A percentile compares a stretch with the other conserved stretches of the same genome.
These are phyloP conservation scores for Ormyrus pomaceus DNA, from an alignment of 2,888 invertebrate genomes.

Conservation along the genomic window DNA sequence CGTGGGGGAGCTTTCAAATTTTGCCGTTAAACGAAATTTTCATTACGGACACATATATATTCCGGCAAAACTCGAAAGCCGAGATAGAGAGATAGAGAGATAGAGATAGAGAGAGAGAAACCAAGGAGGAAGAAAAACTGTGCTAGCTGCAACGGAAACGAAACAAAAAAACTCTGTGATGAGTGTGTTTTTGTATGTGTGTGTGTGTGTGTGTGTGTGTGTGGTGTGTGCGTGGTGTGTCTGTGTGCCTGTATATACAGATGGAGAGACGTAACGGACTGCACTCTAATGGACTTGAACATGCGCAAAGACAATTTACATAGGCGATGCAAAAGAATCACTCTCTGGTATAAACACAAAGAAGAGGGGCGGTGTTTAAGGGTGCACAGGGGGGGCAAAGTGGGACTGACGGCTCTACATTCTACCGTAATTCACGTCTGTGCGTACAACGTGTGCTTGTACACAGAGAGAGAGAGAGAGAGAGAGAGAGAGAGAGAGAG, in stretches of 20 bases:
- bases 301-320: constrained; percentile 51
- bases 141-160: constrained; percentile 40
- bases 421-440: not conserved
- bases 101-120: constrained; percentile 9
- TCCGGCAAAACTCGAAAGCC: not conserved
- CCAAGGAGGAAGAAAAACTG: not conserved
- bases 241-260: not conserved
- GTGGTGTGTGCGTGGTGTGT: constrained; percentile 5
- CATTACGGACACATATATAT: not conserved
- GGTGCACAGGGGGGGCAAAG: not conserved
- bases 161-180: constrained; percentile 15
- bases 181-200: not conserved
- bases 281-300: constrained; percentile 50
- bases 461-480: no score
- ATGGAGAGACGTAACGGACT: constrained; percentile 16
- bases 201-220: constrained; percentile 15
- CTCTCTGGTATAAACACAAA: constrained; percentile 29
- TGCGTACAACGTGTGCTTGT: no score
- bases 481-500: no score
- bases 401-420: not conserved
- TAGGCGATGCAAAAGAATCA: constrained; percentile 34
- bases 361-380: not conserved
- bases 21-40: not conserved
- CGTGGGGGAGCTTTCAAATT: not conserved
- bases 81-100: not conserved